Conservation (phyloP, 2,797 vertebrate species). For the Platalea minor region DNA sequence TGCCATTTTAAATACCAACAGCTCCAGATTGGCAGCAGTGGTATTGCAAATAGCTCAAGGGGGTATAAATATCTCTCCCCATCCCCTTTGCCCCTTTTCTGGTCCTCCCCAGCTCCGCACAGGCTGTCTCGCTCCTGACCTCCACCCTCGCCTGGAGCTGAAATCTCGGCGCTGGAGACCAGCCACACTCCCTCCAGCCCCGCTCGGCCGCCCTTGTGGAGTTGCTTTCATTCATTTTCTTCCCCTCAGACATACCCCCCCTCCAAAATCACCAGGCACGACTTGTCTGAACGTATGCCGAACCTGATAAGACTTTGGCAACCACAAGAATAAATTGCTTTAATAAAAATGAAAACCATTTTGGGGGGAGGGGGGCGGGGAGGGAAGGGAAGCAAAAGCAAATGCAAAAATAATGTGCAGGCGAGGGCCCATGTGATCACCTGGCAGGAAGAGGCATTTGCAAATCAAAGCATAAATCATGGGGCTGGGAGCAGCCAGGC, state of each 20-base stretch:
- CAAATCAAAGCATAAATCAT: conserved; percentile 38
- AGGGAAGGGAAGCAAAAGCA: conserved; percentile 3
- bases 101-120: neutral
- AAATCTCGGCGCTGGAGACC: neutral
- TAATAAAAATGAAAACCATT: conserved; percentile 49
- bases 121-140: neutral
- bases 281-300: conserved; percentile 33
- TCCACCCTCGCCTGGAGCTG: neutral
- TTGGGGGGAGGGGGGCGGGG: rapidly evolving
- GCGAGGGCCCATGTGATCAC: conserved; percentile 7
- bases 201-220: neutral
- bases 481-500: neutral
- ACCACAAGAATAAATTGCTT: conserved; percentile 32
- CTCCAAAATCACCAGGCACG: conserved; percentile 5
- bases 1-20: conserved; percentile 22
- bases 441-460: conserved; percentile 33
- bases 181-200: neutral
- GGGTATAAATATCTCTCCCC: neutral
- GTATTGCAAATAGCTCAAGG: neutral
- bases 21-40: neutral
- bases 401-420: conserved; percentile 39
- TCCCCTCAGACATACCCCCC: neutral
- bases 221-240: conserved; percentile 43
- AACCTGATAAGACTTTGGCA: conserved; percentile 60
- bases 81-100: neutral